Percentiles rank a stretch among this genome's conserved stretches.
phyloP scores from a whole-genome alignment of 2,113 vertebrate species.

The Salvator merianae region DNA sequence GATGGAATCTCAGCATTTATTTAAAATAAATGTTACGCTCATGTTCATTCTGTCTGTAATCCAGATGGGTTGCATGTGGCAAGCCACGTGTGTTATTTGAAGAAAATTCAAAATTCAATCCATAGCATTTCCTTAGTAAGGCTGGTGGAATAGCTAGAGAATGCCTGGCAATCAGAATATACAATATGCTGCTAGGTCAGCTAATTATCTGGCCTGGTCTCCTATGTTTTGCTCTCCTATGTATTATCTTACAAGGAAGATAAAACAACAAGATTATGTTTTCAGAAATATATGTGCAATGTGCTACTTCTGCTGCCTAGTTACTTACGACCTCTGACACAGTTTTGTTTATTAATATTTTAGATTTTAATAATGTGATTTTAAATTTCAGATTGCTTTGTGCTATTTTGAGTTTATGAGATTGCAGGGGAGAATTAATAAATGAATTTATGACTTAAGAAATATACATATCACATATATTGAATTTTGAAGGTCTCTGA shows the following conservation, averaged over 20 bases:
- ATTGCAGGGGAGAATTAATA: neutral
- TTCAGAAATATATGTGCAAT: neutral
- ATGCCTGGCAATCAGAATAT: neutral
- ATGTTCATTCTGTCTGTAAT: neutral
- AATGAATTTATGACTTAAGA: slow-evolving; percentile 7
- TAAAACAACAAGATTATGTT: neutral
- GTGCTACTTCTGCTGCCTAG: neutral
- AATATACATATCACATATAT: neutral
- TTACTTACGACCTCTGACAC: neutral
- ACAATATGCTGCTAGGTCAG: neutral
- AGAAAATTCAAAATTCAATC: neutral
- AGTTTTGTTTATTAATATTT: neutral
- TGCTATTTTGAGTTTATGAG: neutral
- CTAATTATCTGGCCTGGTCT: neutral
- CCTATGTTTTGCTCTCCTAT: neutral
- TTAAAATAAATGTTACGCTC: fast-evolving
- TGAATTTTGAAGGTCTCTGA: slow-evolving; percentile 1
- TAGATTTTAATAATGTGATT: neutral
- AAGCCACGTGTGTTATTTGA: neutral
- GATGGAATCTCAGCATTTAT: neutral
- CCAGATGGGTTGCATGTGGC: neutral
- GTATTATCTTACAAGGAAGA: neutral
- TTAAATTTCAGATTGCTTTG: neutral
- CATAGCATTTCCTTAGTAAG: neutral
- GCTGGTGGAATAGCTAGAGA: neutral